phyloP scores from a whole-genome alignment of 2,888 invertebrate genomes.

The Yponomeuta cagnagella region DNA sequence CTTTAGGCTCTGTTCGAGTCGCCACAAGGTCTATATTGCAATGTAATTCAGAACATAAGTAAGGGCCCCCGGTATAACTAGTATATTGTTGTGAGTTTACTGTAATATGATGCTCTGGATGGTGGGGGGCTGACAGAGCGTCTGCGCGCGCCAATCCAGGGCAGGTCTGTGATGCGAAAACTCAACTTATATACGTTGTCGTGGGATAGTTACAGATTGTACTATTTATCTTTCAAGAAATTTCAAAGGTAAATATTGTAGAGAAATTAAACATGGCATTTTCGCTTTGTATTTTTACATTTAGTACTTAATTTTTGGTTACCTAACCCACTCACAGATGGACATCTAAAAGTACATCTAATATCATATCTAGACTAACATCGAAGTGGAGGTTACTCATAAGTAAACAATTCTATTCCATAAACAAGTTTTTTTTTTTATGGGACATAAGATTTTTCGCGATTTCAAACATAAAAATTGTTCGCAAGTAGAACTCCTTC shows the following conservation, averaged over 20 bases:
- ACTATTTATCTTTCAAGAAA: background rate
- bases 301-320: too few species aligned
- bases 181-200: constrained; percentile 32
- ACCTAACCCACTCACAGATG: too few species aligned
- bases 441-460: too few species aligned
- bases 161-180: constrained; percentile 67
- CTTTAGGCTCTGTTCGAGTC: background rate
- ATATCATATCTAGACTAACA: too few species aligned
- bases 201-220: background rate
- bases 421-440: too few species aligned
- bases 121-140: constrained; percentile 63
- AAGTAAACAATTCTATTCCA: too few species aligned
- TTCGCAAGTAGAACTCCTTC: too few species aligned
- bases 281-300: background rate
- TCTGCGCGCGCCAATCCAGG: constrained; percentile 63
- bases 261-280: background rate
- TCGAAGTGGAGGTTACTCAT: too few species aligned
- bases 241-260: background rate
- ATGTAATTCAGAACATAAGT: constrained; percentile 1
- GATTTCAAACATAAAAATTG: too few species aligned
- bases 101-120: constrained; percentile 60
- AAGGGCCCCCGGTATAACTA: background rate
- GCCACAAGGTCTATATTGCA: background rate
- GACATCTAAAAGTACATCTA: too few species aligned
- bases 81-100: constrained; percentile 35